Percentiles rank a stretch among this genome's conserved stretches.
Conservation (phyloP, 2,113 vertebrate species). For the Prionailurus bengalensis region DNA sequence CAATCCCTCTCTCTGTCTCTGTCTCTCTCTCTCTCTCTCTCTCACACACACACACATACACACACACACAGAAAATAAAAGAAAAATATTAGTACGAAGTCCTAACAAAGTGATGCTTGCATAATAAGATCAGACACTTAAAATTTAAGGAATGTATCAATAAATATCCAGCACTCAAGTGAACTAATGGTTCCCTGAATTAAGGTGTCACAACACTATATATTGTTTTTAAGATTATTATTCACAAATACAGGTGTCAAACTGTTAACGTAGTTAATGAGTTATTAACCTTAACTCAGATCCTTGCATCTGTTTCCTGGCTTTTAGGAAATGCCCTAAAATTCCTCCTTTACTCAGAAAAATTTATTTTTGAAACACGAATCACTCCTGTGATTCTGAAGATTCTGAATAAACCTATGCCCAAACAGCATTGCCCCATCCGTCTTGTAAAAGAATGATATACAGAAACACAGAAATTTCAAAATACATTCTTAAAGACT, state of each 20-base stretch:
- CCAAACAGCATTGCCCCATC: neutral
- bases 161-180: neutral
- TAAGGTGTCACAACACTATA: neutral
- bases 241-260: neutral
- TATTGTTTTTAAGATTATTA: neutral
- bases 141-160: neutral
- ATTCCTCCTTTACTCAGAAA: neutral
- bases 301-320: neutral
- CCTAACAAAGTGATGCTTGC: neutral
- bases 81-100: neutral
- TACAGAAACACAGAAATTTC: neutral
- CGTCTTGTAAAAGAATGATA: neutral
- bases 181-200: neutral
- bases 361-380: constrained; percentile 1
- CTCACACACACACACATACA: neutral
- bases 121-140: neutral
- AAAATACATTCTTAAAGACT: neutral
- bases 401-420: neutral
- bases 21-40: accelerated
- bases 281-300: neutral
- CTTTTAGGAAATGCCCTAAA: neutral
- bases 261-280: neutral
- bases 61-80: neutral
- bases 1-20: neutral
- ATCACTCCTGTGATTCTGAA: neutral